A percentile compares a stretch with the other conserved stretches of the same genome.
Conservation (phyloP, 2,888 invertebrate genomes). For the Hemithea aestivaria region DNA sequence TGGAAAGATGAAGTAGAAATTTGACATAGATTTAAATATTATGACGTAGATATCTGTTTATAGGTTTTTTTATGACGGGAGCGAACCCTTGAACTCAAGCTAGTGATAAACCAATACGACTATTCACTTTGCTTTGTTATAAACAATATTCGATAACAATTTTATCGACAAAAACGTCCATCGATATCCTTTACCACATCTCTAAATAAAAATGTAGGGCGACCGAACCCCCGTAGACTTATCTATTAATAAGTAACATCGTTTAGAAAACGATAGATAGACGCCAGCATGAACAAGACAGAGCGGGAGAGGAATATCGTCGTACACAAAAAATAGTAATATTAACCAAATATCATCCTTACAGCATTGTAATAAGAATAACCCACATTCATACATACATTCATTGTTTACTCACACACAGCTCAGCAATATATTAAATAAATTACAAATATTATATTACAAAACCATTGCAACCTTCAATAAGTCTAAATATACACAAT, state of each 20-base stretch:
- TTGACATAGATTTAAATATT: no score
- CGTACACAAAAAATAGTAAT: constrained; percentile 8
- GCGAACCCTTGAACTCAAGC: no score
- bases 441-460: neutral
- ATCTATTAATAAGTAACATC: constrained; percentile 29
- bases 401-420: neutral
- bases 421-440: neutral
- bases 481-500: constrained; percentile 19
- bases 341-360: constrained; percentile 17
- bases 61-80: no score
- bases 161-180: no score
- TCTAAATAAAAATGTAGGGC: constrained; percentile 25
- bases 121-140: no score
- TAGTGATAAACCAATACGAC: no score
- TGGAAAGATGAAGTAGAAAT: no score
- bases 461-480: constrained; percentile 15
- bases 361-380: constrained; percentile 12
- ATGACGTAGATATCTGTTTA: no score
- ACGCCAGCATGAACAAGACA: constrained; percentile 30
- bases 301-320: constrained; percentile 44
- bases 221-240: constrained; percentile 19
- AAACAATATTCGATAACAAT: no score
- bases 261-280: constrained; percentile 43
- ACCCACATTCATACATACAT: neutral
- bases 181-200: constrained; percentile 17